Percentiles rank a stretch among this genome's conserved stretches.
phyloP scores from a whole-genome alignment of 2,888 invertebrate genomes.

The Phania funesta region DNA sequence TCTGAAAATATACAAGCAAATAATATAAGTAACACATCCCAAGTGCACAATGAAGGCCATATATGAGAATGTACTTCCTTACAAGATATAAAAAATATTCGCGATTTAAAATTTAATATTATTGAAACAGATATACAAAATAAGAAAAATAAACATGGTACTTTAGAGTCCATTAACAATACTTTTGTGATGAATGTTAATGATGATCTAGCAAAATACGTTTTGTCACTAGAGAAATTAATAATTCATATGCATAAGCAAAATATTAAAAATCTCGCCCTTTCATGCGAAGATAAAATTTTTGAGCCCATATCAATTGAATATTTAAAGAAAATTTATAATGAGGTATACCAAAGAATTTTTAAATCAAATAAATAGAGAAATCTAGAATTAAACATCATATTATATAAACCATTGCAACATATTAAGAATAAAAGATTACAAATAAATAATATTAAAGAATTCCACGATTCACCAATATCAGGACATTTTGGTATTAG shows the following conservation, averaged over 20 bases:
- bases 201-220: constrained; percentile 40
- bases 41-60: neutral
- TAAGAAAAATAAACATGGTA: constrained; percentile 10
- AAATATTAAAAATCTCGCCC: constrained; percentile 5
- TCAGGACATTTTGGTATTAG: no score
- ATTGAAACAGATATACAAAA: constrained; percentile 7
- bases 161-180: constrained; percentile 4
- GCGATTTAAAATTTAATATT: constrained; percentile 18
- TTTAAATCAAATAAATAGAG: no score
- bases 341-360: no score
- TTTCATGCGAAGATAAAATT: constrained; percentile 24
- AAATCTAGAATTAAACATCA: no score
- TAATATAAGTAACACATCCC: constrained; percentile 2
- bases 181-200: constrained; percentile 24
- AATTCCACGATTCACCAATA: no score
- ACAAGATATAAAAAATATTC: constrained; percentile 20
- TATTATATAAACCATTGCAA: no score
- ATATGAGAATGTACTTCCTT: constrained; percentile 22
- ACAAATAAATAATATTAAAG: no score
- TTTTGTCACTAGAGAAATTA: constrained; percentile 35
- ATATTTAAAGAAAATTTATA: neutral
- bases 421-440: no score
- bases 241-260: constrained; percentile 27
- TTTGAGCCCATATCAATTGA: constrained; percentile 31
- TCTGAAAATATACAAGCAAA: neutral